A percentile compares a stretch with the other conserved stretches of the same genome.
Evolutionary conservation across 2,888 invertebrate genomes (phyloP).

Genomic region (Eueremaeus valkanovi): DNA sequence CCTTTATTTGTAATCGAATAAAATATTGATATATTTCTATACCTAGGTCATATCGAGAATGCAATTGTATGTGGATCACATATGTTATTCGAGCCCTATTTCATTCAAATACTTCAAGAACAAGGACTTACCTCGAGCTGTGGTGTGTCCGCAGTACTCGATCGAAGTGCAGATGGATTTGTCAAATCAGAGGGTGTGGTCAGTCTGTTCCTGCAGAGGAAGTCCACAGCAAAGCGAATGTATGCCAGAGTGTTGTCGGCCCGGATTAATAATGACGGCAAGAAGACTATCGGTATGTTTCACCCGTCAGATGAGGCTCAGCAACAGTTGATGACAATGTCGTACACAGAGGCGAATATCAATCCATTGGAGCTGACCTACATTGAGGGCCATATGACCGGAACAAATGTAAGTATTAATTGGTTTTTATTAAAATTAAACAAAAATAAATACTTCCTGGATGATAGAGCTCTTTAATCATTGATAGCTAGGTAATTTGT

Average conservation of each 20-base stretch:
- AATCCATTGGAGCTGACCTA: slow-evolving; percentile 55
- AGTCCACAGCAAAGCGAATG: slow-evolving; percentile 67
- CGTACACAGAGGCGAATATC: slow-evolving; percentile 49
- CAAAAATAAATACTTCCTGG: neutral
- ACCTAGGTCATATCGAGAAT: slow-evolving; percentile 53
- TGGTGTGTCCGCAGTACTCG: slow-evolving; percentile 91
- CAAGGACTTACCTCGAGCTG: slow-evolving; percentile 86
- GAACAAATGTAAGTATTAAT: slow-evolving; percentile 61
- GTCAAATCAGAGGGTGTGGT: slow-evolving; percentile 64
- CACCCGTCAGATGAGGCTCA: slow-evolving; percentile 77
- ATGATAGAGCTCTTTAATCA: too few relatives aligned
- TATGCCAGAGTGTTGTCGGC: slow-evolving; percentile 83
- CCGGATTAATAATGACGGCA: slow-evolving; percentile 87
- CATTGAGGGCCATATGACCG: slow-evolving; percentile 59
- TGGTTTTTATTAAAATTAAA: slow-evolving; percentile 46
- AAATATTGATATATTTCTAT: slow-evolving; percentile 63
- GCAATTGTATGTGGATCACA: slow-evolving; percentile 55
- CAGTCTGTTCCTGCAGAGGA: slow-evolving; percentile 68
- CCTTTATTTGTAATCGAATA: neutral
- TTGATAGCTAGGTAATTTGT: too few relatives aligned
- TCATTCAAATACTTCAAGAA: slow-evolving; percentile 72
- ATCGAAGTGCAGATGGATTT: slow-evolving; percentile 66
- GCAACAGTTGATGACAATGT: slow-evolving; percentile 54
- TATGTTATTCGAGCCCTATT: slow-evolving; percentile 55
- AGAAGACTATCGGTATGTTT: slow-evolving; percentile 83